A percentile compares a stretch with the other conserved stretches of the same genome.
phyloP scores from a whole-genome alignment of 2,113 vertebrate genomes.

The Jacana jacana region DNA sequence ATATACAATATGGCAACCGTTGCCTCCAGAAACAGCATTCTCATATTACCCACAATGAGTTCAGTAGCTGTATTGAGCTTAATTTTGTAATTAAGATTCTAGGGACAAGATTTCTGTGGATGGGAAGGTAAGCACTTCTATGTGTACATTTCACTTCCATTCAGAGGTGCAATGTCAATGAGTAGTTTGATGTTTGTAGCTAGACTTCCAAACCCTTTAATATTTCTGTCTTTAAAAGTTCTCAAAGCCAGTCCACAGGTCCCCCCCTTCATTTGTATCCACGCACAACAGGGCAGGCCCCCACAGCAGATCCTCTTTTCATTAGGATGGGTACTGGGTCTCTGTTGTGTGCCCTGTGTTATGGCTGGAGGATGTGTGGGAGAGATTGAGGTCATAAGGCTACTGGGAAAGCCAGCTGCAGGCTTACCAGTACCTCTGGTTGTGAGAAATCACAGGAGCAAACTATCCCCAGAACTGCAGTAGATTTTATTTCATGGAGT shows the following conservation, averaged over 20 bases:
- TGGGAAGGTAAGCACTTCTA: not conserved
- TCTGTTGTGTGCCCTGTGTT: not conserved
- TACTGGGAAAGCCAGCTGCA: not conserved
- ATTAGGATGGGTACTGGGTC: too few relatives aligned
- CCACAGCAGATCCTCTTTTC: not conserved
- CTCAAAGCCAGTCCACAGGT: not conserved
- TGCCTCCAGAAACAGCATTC: not conserved
- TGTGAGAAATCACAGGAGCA: not conserved
- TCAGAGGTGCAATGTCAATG: fast-evolving
- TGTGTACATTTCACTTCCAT: not conserved
- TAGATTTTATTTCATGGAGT: not conserved
- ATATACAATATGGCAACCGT: not conserved
- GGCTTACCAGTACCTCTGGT: not conserved
- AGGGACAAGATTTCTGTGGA: not conserved
- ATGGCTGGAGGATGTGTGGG: not conserved
- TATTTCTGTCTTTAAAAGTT: not conserved
- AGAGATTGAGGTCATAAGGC: not conserved
- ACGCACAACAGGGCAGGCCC: not conserved
- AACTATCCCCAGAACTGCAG: not conserved
- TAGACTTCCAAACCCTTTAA: not conserved
- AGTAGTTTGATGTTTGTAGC: not conserved
- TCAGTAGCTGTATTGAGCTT: not conserved
- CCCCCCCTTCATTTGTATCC: not conserved
- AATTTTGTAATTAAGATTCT: not conserved
- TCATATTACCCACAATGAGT: not conserved